phyloP scores from a whole-genome alignment of 2,888 invertebrate species.

The Oscheius myriophilus region DNA sequence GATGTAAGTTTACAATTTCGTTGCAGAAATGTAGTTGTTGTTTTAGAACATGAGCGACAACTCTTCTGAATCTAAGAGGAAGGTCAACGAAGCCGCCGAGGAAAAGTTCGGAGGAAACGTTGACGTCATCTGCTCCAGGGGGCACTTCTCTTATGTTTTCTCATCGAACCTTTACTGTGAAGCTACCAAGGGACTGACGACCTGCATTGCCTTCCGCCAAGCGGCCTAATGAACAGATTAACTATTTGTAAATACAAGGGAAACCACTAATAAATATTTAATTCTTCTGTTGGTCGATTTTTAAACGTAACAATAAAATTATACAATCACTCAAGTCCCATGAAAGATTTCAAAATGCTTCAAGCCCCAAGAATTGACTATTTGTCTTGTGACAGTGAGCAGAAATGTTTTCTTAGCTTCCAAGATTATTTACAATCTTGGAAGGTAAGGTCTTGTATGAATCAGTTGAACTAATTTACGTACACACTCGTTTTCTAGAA shows the following conservation, averaged over 20 bases:
- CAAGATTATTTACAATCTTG: too few relatives aligned
- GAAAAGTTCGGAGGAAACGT: slow-evolving; percentile 61
- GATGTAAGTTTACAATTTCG: slow-evolving; percentile 47
- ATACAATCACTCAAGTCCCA: too few relatives aligned
- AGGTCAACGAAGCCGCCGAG: slow-evolving; percentile 55
- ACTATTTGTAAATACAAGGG: neutral
- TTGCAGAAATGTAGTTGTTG: neutral
- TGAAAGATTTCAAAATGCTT: too few relatives aligned
- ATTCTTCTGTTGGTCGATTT: too few relatives aligned
- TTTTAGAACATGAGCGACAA: slow-evolving; percentile 63
- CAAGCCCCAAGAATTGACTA: too few relatives aligned
- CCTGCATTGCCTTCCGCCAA: slow-evolving; percentile 58
- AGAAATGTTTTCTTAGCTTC: too few relatives aligned
- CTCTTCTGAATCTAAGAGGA: slow-evolving; percentile 61
- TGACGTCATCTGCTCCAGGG: slow-evolving; percentile 65
- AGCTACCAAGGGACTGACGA: slow-evolving; percentile 53
- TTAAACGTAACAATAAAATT: too few relatives aligned
- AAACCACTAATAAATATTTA: too few relatives aligned
- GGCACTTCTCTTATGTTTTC: slow-evolving; percentile 64
- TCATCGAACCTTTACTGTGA: slow-evolving; percentile 59
- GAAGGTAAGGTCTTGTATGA: too few relatives aligned
- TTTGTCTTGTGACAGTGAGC: too few relatives aligned
- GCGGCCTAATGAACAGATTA: slow-evolving; percentile 28
- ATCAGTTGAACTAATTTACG: too few relatives aligned
- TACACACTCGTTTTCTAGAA: too few relatives aligned